Conservation (phyloP, 2,113 vertebrate species). For the Xerus inauris region DNA sequence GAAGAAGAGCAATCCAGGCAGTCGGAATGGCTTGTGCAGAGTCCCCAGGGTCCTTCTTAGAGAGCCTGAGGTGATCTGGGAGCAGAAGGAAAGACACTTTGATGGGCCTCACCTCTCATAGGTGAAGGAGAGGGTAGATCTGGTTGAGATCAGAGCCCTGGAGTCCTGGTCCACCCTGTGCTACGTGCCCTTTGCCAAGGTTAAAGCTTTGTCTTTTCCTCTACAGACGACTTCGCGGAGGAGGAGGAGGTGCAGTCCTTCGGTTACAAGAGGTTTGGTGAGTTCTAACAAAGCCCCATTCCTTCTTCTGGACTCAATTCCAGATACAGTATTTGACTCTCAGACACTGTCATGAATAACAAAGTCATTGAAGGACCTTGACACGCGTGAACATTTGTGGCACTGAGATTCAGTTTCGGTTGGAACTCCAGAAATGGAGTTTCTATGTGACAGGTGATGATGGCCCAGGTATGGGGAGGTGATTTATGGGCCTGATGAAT, state of each 20-base stretch:
- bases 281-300: slow-evolving; percentile 82
- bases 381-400: background rate
- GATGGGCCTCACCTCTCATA: accelerated
- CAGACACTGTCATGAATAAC: background rate
- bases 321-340: background rate
- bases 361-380: too few relatives aligned
- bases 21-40: background rate
- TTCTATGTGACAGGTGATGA: background rate
- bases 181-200: background rate
- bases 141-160: accelerated
- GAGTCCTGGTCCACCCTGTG: accelerated
- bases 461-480: background rate
- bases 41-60: background rate
- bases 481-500: background rate
- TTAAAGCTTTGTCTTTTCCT: slow-evolving; percentile 61
- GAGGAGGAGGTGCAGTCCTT: slow-evolving; percentile 99
- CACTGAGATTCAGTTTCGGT: background rate
- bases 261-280: slow-evolving; percentile 99
- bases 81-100: background rate
- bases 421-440: slow-evolving; percentile 1
- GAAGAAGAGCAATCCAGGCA: background rate
- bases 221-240: slow-evolving; percentile 96
- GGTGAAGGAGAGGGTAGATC: accelerated
- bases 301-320: background rate
- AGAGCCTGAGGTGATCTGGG: background rate